phyloP scores from a whole-genome alignment of 2,888 invertebrate species.

The Octodonta nipae region DNA sequence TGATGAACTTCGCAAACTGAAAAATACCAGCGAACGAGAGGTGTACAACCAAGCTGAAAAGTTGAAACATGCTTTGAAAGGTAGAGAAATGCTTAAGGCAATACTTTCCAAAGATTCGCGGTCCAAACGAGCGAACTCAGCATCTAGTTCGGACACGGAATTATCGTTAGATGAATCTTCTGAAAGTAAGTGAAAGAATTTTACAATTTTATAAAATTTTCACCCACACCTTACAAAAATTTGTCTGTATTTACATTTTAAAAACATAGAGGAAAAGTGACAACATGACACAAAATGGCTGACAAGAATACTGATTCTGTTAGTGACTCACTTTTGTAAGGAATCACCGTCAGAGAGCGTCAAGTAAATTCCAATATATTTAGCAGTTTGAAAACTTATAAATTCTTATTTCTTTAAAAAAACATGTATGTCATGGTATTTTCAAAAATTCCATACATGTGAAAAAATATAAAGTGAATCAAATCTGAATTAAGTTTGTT shows the following conservation, averaged over 20 bases:
- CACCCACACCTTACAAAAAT: not conserved
- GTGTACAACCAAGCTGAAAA: constrained; percentile 40
- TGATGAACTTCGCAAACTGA: constrained; percentile 27
- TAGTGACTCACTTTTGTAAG: too few relatives aligned
- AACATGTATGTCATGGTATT: too few relatives aligned
- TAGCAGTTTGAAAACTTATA: too few relatives aligned
- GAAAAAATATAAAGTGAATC: too few relatives aligned
- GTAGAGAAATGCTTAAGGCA: constrained; percentile 33
- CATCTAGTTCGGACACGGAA: constrained; percentile 26
- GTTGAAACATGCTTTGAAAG: constrained; percentile 42
- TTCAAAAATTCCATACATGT: too few relatives aligned
- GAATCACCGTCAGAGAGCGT: too few relatives aligned
- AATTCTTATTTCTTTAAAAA: too few relatives aligned
- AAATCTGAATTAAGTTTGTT: not conserved
- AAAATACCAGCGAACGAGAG: constrained; percentile 39
- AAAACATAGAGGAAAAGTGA: not conserved
- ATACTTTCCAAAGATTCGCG: constrained; percentile 23
- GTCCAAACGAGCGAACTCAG: constrained; percentile 15
- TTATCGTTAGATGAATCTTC: constrained; percentile 15
- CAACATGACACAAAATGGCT: too few relatives aligned
- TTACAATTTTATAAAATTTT: not conserved
- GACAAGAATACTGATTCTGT: too few relatives aligned
- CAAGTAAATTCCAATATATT: too few relatives aligned
- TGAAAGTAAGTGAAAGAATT: constrained; percentile 7
- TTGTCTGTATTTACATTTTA: not conserved